Conservation (phyloP, 2,888 invertebrate species). For the Erebia aethiops region DNA sequence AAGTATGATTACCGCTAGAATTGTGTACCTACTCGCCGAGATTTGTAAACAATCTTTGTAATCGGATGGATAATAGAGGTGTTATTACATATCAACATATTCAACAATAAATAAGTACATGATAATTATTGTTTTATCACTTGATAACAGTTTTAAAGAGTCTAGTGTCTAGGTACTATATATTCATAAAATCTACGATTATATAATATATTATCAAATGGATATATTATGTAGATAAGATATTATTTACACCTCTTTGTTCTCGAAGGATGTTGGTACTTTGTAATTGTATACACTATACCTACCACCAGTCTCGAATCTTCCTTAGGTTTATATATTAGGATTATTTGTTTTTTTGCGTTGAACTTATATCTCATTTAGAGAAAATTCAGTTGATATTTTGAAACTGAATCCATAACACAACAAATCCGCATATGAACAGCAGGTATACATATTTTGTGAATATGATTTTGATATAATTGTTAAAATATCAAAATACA, state of each 20-base stretch:
- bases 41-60: constrained; percentile 24
- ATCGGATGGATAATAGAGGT: constrained; percentile 13
- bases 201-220: not conserved
- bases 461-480: too few relatives aligned
- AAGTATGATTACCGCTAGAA: not conserved
- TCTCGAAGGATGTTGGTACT: constrained; percentile 8
- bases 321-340: not conserved
- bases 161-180: too few relatives aligned
- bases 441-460: not conserved
- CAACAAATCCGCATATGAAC: too few relatives aligned
- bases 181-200: constrained; percentile 16
- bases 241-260: constrained; percentile 1
- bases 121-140: constrained; percentile 27
- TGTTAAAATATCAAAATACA: too few relatives aligned
- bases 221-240: constrained; percentile 3
- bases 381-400: not conserved
- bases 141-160: constrained; percentile 26
- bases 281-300: too few relatives aligned
- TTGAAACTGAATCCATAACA: too few relatives aligned
- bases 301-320: constrained; percentile 3
- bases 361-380: not conserved
- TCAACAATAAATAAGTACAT: not conserved
- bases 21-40: constrained; percentile 11
- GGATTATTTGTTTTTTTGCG: not conserved
- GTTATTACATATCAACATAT: not conserved